Conservation (phyloP, 30 jellyfish, hydroid and myxozoan species). For the Rhopilema esculentum region DNA sequence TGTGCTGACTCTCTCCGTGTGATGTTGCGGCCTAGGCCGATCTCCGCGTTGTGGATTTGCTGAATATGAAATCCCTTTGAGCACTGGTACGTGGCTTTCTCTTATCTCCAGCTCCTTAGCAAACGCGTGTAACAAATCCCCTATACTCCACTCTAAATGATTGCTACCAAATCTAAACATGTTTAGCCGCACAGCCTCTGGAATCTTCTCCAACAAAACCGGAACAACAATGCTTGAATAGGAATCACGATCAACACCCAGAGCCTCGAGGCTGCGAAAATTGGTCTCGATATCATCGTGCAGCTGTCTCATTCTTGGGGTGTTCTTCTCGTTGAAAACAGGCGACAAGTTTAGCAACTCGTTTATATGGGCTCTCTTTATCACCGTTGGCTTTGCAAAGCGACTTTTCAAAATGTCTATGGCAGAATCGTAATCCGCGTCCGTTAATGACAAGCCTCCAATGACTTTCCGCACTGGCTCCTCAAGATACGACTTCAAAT, state of each 20-base stretch:
- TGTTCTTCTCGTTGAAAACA: constrained; percentile 27
- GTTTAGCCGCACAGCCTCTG: constrained; percentile 12
- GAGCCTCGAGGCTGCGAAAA: constrained; percentile 28
- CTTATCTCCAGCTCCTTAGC: constrained; percentile 12
- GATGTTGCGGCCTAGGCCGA: constrained; percentile 2
- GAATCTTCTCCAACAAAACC: constrained; percentile 23
- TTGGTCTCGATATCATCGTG: constrained; percentile 51
- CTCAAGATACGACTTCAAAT: constrained; percentile 13
- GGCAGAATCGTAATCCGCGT: constrained; percentile 44
- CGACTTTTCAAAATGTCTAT: constrained; percentile 21
- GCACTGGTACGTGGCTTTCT: constrained; percentile 14
- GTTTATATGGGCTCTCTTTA: constrained; percentile 47
- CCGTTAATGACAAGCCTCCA: constrained; percentile 47
- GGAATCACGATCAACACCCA: constrained; percentile 8
- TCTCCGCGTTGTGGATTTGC: not conserved
- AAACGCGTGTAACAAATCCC: not conserved
- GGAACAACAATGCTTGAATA: constrained; percentile 25
- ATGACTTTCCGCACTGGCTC: constrained; percentile 51
- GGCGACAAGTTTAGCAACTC: constrained; percentile 20
- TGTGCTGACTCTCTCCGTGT: not conserved
- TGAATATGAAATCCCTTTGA: not conserved
- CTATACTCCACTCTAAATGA: not conserved
- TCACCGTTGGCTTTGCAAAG: constrained; percentile 44
- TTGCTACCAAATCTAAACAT: constrained; percentile 18
- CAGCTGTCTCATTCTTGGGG: constrained; percentile 13